Evolutionary conservation across 2,797 vertebrate genomes (phyloP).

Genomic region (Galaxias olidus): DNA sequence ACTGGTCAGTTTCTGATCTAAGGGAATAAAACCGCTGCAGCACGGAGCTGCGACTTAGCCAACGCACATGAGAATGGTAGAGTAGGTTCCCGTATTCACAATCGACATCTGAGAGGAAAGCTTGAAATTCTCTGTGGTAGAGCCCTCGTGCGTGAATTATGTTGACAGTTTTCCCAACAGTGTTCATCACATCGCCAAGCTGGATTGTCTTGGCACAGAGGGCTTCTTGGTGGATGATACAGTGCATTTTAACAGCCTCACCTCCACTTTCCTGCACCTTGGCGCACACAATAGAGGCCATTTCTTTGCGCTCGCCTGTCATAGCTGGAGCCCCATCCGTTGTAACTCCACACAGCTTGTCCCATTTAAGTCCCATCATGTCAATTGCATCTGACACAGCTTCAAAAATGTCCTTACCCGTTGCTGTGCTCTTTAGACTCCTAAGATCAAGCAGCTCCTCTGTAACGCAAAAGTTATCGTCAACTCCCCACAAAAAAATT

Average conservation of each 20-base stretch:
- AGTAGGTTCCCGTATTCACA: slow-evolving; percentile 37
- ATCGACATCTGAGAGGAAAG: slow-evolving; percentile 35
- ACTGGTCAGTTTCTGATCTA: slow-evolving; percentile 30
- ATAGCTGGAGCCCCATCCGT: slow-evolving; percentile 19
- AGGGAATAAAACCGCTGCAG: slow-evolving; percentile 25
- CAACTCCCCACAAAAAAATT: slow-evolving; percentile 36
- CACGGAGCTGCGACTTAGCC: slow-evolving; percentile 15
- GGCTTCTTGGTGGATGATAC: slow-evolving; percentile 31
- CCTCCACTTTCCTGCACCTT: slow-evolving; percentile 19
- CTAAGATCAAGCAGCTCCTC: slow-evolving; percentile 26
- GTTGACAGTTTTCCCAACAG: slow-evolving; percentile 34
- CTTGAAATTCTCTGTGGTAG: no score
- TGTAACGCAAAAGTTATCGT: slow-evolving; percentile 22
- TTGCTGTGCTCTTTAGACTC: slow-evolving; percentile 28
- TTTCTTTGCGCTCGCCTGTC: slow-evolving; percentile 25
- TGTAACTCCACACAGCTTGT: slow-evolving; percentile 29
- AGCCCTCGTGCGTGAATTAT: no score
- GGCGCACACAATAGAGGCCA: slow-evolving; percentile 16
- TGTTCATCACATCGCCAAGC: slow-evolving; percentile 30
- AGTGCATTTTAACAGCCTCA: slow-evolving; percentile 28
- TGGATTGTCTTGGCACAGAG: slow-evolving; percentile 28
- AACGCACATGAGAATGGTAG: slow-evolving; percentile 30
- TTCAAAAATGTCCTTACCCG: slow-evolving; percentile 27
- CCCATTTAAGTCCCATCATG: slow-evolving; percentile 12
- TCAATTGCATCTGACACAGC: slow-evolving; percentile 19